A percentile compares a stretch with the other conserved stretches of the same genome.
Conservation (phyloP, 2,113 vertebrate genomes). For the Thamnophis sirtalis region DNA sequence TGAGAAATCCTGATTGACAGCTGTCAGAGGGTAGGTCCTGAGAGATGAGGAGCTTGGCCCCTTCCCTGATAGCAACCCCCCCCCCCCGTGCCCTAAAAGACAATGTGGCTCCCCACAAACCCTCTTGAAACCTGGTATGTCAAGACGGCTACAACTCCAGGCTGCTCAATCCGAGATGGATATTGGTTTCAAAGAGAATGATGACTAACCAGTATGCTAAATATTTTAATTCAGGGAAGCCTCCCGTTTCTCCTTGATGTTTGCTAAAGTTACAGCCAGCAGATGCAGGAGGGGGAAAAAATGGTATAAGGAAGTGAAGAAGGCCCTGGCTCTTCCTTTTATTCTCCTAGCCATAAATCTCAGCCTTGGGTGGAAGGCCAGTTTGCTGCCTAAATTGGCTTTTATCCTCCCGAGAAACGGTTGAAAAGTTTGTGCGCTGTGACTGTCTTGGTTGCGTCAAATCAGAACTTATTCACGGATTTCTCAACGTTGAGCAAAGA, state of each 20-base stretch:
- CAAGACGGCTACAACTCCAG: conserved; percentile 63
- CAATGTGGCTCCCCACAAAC: conserved; percentile 66
- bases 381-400: conserved; percentile 50
- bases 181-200: conserved; percentile 84
- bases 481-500: neutral
- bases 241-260: conserved; percentile 80
- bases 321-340: conserved; percentile 53
- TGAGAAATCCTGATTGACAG: conserved; percentile 49
- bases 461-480: neutral
- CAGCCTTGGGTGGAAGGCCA: conserved; percentile 55
- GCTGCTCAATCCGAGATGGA: conserved; percentile 70
- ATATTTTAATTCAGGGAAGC: conserved; percentile 83
- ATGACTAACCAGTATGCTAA: conserved; percentile 82
- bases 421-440: neutral
- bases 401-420: neutral
- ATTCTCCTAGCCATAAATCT: conserved; percentile 59
- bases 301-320: conserved; percentile 64
- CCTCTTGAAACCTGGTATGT: conserved; percentile 65
- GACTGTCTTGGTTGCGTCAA: neutral
- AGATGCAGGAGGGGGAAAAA: conserved; percentile 72
- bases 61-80: conserved; percentile 45
- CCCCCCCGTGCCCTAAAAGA: conserved; percentile 49
- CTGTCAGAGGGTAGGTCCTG: conserved; percentile 44
- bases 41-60: conserved; percentile 53
- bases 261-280: conserved; percentile 81